Evolutionary conservation across 2,888 invertebrate species (phyloP).

Genomic region (Cephalotes varians): DNA sequence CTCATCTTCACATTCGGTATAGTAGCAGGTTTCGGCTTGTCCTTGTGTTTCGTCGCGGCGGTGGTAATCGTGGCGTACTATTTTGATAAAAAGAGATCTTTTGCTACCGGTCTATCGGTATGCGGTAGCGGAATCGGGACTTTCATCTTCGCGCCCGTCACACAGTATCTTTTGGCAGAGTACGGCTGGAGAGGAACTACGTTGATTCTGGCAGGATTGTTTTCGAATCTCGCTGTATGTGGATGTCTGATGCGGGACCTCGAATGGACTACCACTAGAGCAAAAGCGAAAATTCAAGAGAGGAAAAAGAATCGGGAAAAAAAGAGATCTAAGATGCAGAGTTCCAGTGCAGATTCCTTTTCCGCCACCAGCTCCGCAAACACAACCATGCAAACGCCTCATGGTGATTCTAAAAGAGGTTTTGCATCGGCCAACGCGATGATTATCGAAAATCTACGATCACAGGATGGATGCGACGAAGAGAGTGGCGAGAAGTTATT

Average conservation of each 20-base stretch:
- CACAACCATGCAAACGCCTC: constrained; percentile 87
- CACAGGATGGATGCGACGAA: constrained; percentile 81
- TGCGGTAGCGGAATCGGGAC: constrained; percentile 96
- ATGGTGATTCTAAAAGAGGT: constrained; percentile 78
- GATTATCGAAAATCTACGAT: constrained; percentile 80
- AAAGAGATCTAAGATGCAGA: constrained; percentile 87
- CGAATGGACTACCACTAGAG: constrained; percentile 89
- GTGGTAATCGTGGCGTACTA: constrained; percentile 96
- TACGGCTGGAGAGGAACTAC: constrained; percentile 95
- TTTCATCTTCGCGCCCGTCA: constrained; percentile 94
- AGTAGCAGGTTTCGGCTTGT: constrained; percentile 94
- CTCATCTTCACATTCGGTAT: constrained; percentile 94
- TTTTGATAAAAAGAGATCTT: constrained; percentile 93
- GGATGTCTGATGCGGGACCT: constrained; percentile 93
- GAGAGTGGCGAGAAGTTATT: constrained; percentile 87
- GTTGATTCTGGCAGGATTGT: constrained; percentile 92
- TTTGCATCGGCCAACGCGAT: constrained; percentile 85
- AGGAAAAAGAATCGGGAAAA: constrained; percentile 88
- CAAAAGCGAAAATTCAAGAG: constrained; percentile 89
- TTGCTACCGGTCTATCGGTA: constrained; percentile 95
- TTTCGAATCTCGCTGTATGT: constrained; percentile 93
- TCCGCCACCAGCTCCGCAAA: constrained; percentile 89
- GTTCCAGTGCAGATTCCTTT: constrained; percentile 90
- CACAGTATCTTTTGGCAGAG: constrained; percentile 90
- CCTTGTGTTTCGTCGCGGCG: constrained; percentile 95